Conservation (phyloP, 2,888 invertebrate genomes). For the Meghimatium bilineatum region DNA sequence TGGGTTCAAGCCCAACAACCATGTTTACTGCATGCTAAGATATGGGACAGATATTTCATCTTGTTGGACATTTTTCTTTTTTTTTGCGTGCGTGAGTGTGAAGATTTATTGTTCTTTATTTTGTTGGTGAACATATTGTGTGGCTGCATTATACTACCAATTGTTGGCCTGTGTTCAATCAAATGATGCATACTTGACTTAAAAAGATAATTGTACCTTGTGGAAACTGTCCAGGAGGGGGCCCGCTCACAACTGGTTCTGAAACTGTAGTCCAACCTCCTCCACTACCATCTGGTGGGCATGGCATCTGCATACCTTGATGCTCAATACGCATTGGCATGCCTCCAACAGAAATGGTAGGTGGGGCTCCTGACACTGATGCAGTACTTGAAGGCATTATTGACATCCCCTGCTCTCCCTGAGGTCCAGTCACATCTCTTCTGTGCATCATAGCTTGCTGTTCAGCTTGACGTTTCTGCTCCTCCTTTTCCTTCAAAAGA, state of each 20-base stretch:
- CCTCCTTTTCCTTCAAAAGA: constrained; percentile 85
- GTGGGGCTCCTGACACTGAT: constrained; percentile 35
- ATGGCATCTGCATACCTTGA: constrained; percentile 47
- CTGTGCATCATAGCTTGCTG: constrained; percentile 67
- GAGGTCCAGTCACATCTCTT: constrained; percentile 50
- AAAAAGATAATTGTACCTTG: constrained; percentile 24
- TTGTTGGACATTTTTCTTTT: too few relatives aligned
- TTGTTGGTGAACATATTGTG: too few relatives aligned
- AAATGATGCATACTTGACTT: not conserved
- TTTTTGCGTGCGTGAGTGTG: too few relatives aligned
- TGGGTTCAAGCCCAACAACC: too few relatives aligned
- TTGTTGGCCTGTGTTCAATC: too few relatives aligned
- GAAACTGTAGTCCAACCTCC: constrained; percentile 20
- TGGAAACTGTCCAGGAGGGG: constrained; percentile 47
- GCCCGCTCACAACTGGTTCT: constrained; percentile 11
- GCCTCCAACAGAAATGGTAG: constrained; percentile 9
- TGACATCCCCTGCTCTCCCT: constrained; percentile 53
- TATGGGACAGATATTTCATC: too few relatives aligned
- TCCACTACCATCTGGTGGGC: constrained; percentile 37
- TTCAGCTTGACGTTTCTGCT: constrained; percentile 82
- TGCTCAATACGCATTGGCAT: constrained; percentile 52
- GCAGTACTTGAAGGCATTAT: constrained; percentile 55
- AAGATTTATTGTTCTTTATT: too few relatives aligned
- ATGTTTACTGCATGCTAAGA: too few relatives aligned
- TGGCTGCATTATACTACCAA: too few relatives aligned